A percentile compares a stretch with the other conserved stretches of the same genome.
phyloP scores from a whole-genome alignment of 2,797 vertebrate genomes.

The Anabacerthia variegaticeps region DNA sequence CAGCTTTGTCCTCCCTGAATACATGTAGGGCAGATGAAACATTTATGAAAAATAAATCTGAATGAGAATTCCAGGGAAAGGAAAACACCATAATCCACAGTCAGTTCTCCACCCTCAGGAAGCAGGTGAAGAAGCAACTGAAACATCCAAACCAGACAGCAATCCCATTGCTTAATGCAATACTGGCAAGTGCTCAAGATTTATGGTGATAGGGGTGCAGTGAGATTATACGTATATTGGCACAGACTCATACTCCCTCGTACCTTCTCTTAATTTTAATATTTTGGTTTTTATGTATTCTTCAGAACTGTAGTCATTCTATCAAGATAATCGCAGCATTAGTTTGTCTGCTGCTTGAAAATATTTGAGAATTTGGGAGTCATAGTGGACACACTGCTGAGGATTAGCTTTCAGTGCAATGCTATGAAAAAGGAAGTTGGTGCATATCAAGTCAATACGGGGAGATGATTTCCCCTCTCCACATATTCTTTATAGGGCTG shows the following conservation, averaged over 20 bases:
- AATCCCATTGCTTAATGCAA: not conserved
- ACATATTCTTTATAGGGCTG: not conserved
- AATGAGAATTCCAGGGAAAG: constrained; percentile 32
- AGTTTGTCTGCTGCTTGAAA: not conserved
- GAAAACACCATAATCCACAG: not conserved
- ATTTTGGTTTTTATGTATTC: not conserved
- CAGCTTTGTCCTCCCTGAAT: constrained; percentile 36
- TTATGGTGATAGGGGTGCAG: not conserved
- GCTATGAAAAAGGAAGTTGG: not conserved
- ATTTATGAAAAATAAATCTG: constrained; percentile 38
- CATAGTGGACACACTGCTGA: not conserved
- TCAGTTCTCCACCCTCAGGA: constrained; percentile 38
- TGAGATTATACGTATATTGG: not conserved
- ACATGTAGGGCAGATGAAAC: constrained; percentile 16
- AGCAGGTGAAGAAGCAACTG: not conserved
- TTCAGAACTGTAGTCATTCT: not conserved
- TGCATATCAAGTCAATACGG: not conserved
- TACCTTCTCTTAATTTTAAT: not conserved
- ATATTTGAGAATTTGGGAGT: not conserved
- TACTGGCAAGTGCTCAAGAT: not conserved
- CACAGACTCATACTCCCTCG: not conserved
- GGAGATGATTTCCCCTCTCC: not conserved
- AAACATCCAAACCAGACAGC: not conserved
- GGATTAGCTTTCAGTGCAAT: not conserved
- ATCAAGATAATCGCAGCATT: not conserved